Evolutionary conservation across 2,888 invertebrate species (phyloP).

Genomic region (Dyspetes luteomarginatus): DNA sequence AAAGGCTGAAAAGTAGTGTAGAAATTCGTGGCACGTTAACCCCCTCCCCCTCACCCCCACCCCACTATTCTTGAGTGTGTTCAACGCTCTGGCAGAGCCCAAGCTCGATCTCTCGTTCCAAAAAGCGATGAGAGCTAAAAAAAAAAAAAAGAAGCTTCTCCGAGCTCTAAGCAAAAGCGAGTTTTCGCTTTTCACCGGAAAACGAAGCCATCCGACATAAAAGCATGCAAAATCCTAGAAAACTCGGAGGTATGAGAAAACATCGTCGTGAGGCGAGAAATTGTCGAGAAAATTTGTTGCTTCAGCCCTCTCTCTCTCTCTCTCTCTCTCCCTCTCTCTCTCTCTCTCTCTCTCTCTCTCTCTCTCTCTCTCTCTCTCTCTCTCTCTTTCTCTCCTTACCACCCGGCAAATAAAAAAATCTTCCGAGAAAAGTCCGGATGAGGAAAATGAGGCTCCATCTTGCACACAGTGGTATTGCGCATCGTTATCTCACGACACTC

Average conservation of each 20-base stretch:
- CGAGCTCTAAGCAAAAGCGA: constrained; percentile 4
- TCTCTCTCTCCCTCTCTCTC: constrained; percentile 1
- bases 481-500: neutral
- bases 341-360: constrained; percentile 2
- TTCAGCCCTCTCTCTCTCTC: constrained; percentile 9
- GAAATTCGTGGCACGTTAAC: constrained; percentile 45
- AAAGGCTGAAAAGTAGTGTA: constrained; percentile 23
- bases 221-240: neutral
- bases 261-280: neutral
- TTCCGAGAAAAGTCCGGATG: neutral
- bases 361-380: constrained; percentile 8
- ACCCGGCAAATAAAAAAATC: too few relatives aligned
- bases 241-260: neutral
- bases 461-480: neutral
- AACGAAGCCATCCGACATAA: neutral
- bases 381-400: too few relatives aligned
- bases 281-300: constrained; percentile 27
- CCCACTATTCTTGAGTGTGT: constrained; percentile 25
- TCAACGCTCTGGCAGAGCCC: neutral
- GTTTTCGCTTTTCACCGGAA: constrained; percentile 1
- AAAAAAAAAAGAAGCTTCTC: neutral
- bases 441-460: neutral
- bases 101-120: neutral
- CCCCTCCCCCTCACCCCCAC: too few relatives aligned
- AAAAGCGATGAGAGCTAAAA: constrained; percentile 14